phyloP scores from a whole-genome alignment of 1,140 invertebrate genomes.

The Scylla paramamosain region DNA sequence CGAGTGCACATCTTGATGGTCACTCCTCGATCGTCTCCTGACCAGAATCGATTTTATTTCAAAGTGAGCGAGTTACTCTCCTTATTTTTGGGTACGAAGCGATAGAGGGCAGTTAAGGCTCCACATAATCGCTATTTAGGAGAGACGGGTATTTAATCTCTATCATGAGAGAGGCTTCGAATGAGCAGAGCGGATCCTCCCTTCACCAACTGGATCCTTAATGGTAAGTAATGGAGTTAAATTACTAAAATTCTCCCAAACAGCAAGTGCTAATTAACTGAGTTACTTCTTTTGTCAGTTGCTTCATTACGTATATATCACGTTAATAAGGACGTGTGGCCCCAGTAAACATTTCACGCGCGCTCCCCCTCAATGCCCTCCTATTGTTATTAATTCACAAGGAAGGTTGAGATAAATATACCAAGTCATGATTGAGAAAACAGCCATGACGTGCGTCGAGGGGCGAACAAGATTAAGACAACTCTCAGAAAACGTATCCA shows the following conservation, averaged over 20 bases:
- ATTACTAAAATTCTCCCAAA: background rate
- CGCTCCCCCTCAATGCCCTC: background rate
- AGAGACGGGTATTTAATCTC: constrained; percentile 8
- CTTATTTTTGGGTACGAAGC: constrained; percentile 1
- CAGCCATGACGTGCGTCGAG: background rate
- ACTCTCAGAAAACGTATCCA: background rate
- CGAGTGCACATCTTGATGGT: background rate
- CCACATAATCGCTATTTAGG: constrained; percentile 14
- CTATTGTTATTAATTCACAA: background rate
- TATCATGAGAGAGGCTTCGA: background rate
- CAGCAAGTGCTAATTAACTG: background rate
- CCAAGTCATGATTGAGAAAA: background rate
- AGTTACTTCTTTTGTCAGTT: background rate
- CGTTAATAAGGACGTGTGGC: background rate
- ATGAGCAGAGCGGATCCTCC: background rate
- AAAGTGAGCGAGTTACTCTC: background rate
- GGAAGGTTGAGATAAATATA: background rate
- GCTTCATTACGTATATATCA: background rate
- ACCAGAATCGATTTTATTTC: constrained; percentile 14
- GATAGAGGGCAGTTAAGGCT: background rate
- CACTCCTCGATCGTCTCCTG: background rate
- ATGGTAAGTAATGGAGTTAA: background rate
- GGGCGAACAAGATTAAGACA: background rate
- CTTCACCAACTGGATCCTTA: background rate
- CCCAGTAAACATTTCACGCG: background rate